Evolutionary conservation across 2,113 vertebrate species (phyloP).

Genomic region (Hippocampus mohnikei): DNA sequence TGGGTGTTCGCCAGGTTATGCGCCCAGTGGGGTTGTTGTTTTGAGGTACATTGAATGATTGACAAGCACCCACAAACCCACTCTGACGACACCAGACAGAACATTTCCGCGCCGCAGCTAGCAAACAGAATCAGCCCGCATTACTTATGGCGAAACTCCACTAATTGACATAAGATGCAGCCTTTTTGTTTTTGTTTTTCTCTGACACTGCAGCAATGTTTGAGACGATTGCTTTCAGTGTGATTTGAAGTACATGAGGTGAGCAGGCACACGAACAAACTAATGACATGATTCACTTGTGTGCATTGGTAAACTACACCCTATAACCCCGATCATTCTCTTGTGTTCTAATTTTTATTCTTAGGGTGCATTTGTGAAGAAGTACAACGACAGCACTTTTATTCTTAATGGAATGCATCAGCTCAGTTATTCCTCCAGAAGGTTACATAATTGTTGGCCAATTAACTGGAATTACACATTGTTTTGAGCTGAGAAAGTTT

Average conservation of each 20-base stretch:
- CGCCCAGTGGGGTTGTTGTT: background rate
- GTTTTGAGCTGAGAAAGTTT: background rate
- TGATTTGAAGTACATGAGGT: constrained; percentile 25
- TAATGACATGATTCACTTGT: constrained; percentile 38
- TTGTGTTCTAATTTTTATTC: constrained; percentile 17
- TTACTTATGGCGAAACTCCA: constrained; percentile 30
- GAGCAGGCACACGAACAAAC: constrained; percentile 38
- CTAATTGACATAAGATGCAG: constrained; percentile 45
- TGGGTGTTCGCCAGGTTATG: background rate
- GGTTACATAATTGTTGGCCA: background rate
- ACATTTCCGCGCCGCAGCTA: constrained; percentile 32
- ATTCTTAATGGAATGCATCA: background rate
- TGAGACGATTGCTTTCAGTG: constrained; percentile 30
- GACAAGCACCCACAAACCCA: constrained; percentile 18
- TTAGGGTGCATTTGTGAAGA: background rate
- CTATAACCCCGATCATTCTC: constrained; percentile 1
- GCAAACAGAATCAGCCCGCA: constrained; percentile 48
- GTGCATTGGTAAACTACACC: constrained; percentile 8
- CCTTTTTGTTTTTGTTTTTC: background rate
- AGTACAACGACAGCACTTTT: background rate
- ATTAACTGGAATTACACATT: background rate
- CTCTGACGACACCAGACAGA: constrained; percentile 19
- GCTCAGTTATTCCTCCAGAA: background rate
- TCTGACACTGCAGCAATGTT: constrained; percentile 35
- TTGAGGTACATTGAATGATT: constrained; percentile 19